Base-by-base conservation (phyloP, 2,113 vertebrate species). In the Montifringilla adamsi region DNA sequence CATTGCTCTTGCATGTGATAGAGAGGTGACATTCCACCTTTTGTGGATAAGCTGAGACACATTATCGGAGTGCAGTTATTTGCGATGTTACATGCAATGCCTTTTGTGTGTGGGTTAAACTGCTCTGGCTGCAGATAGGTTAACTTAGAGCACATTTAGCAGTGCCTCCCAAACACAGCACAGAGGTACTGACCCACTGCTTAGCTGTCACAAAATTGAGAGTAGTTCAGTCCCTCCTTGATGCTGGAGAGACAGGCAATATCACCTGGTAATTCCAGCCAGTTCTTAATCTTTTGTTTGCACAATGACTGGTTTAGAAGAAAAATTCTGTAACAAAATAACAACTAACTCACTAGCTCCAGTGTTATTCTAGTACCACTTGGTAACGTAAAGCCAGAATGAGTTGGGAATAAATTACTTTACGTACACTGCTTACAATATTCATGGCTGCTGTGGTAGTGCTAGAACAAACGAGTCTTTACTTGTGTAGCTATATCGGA, bases 1-100 rank as follows among this genome's bases (percentile, higher is more conserved):
- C n/a, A 66, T 26, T 6, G 4, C 44, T 43, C 4, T 39, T 8
- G 16, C 9, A 15, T 0, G 1, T 1, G 1, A 28, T 50, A 26
- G 43, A 56, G 37, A 35, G 41, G 28, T 59, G 43, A 15, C 23
- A 24, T 82, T 82, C 27, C 21, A 13, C 26, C 11, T n/a, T 11
- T 15, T 10, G 55, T 68, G 44, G 33, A 0, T 56, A n/a, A 85
- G 17, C 18, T 55, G 75, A 55, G 74, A 43, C 35, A 11, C 1
- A 1, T 28, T 19, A 27, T 6, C 8, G 28, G 35, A 30, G 5
- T 50, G 66, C 39, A 37, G 41, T 43, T 68, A 47, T 9, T 73
- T 69, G 74, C 14, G 18, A 3, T 35, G 60, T 56, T 66, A 3
- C 16, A 4, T 35, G 30, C 49, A 79, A 1, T 56, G 17, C 14